Percentiles rank a stretch among this genome's conserved stretches.
These are phyloP conservation scores for Mormyrus proboscirostris DNA, from an alignment of 2,797 vertebrate genomes.

Conservation along the genomic window DNA sequence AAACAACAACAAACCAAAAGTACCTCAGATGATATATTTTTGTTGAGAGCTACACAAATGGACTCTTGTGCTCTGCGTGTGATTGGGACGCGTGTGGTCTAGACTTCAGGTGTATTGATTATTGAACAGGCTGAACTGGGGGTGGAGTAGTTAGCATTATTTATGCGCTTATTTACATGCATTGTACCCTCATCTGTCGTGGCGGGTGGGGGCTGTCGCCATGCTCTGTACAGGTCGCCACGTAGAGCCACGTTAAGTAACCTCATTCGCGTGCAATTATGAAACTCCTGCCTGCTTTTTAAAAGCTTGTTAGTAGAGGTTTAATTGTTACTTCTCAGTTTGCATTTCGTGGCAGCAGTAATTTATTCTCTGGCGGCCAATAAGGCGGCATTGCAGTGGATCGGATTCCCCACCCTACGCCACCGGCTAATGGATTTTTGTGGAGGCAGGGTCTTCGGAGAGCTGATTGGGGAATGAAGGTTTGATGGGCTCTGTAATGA, in stretches of 20 bases:
- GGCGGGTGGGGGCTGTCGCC: not conserved
- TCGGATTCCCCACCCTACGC: constrained; percentile 19
- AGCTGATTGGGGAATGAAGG: constrained; percentile 51
- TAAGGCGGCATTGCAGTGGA: constrained; percentile 45
- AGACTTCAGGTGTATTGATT: constrained; percentile 13
- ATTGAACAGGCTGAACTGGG: constrained; percentile 4
- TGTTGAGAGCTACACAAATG: not conserved
- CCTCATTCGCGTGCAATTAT: constrained; percentile 64
- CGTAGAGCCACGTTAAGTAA: constrained; percentile 46
- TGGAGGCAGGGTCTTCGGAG: constrained; percentile 39
- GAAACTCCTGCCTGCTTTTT: constrained; percentile 63
- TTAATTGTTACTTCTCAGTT: constrained; percentile 66
- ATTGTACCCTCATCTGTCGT: not conserved
- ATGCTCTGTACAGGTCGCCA: constrained; percentile 47
- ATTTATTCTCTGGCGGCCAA: constrained; percentile 66
- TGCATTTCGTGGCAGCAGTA: constrained; percentile 64
- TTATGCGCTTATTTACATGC: constrained; percentile 36
- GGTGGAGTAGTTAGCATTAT: constrained; percentile 19
- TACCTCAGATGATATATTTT: not conserved
- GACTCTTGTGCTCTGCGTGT: not conserved
- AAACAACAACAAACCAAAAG: not conserved
- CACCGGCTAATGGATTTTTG: constrained; percentile 21
- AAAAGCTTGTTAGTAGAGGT: constrained; percentile 71
- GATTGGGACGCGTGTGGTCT: not conserved
- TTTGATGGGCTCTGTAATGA: constrained; percentile 44